Base-by-base conservation (phyloP, 2,888 invertebrate genomes). In the Diploptera punctata region DNA sequence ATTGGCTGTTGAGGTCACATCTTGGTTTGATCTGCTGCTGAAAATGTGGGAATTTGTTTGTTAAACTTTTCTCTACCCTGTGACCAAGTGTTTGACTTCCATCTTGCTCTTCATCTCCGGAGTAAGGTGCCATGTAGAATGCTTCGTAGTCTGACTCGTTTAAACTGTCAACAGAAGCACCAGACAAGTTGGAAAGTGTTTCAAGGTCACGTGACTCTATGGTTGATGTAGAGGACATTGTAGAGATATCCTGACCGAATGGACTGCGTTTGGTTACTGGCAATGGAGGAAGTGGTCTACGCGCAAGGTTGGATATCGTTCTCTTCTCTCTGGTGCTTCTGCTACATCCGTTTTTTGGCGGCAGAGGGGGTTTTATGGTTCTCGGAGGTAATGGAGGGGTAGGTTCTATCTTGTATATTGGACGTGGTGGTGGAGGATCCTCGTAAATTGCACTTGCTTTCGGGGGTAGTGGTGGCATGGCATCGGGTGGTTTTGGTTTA, bases 401-500 rank as follows among this genome's bases (percentile, higher is more conserved):
- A 38, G 70, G 60, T 19, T 70, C 62, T 29, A 47, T 52, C 21
- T 73, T 54, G 44, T 71, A 70, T 24, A 71, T 31, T 16, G 76
- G 76, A 31, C 73, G 29, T 19, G 74, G 76, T 5, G 73, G 75
- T 7, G 76, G 76, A 18, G 74, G 73, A n/a, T 70, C 70, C 60
- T 74, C 65, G n/a, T 73, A 62, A 26, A 60, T 24, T 1, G 74
- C 65, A 43, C 26, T 47, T 13, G 65, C 18, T 18, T 60, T 57
- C 21, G 75, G 67, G 13, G 73, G 68, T 16, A 69, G 18, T 21
- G 69, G 67, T 31, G 68, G 70, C 13, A 92, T 86, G 16, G 92
- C 87, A 79, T 92, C 92, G 0, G 92, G 92, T 26, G 89, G 88
- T 57, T 87, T 84, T 76, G 85, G 81, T 76, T 82, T 85, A 74